Conservation (phyloP, 2,797 vertebrate species). For the Periophthalmus magnuspinnatus region DNA sequence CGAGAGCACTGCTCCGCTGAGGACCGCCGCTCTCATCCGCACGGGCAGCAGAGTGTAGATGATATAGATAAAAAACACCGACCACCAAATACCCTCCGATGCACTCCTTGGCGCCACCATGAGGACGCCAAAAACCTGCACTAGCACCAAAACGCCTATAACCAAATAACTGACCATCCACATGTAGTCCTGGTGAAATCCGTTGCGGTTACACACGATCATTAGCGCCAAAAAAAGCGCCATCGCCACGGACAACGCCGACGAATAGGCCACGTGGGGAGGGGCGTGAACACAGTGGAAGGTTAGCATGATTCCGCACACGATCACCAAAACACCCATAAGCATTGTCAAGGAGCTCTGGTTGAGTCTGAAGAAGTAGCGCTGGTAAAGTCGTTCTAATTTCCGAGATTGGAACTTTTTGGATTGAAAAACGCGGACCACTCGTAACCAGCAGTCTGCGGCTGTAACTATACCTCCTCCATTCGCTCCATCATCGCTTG, state of each 20-base stretch:
- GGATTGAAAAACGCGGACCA: conserved; percentile 89
- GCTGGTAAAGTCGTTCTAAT: conserved; percentile 95
- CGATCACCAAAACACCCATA: conserved; percentile 92
- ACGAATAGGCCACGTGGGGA: conserved; percentile 79
- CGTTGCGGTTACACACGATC: conserved; percentile 93
- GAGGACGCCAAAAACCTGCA: conserved; percentile 87
- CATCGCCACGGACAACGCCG: conserved; percentile 84
- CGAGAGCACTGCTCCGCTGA: conserved; percentile 87
- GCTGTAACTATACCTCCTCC: conserved; percentile 71
- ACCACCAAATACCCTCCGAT: conserved; percentile 93
- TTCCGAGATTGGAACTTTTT: conserved; percentile 95
- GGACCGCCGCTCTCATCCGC: conserved; percentile 90
- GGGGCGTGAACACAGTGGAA: conserved; percentile 87
- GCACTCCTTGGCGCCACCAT: conserved; percentile 86
- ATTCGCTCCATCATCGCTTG: conserved; percentile 62
- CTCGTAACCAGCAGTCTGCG: conserved; percentile 83
- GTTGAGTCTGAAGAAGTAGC: conserved; percentile 97
- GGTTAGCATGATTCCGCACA: conserved; percentile 88
- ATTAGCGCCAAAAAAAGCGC: conserved; percentile 89
- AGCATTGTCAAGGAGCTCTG: conserved; percentile 97
- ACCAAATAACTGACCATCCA: conserved; percentile 96
- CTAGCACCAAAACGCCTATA: conserved; percentile 83
- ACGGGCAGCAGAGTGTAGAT: conserved; percentile 96
- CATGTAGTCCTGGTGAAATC: conserved; percentile 98
- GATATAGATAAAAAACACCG: conserved; percentile 96